These are phyloP conservation scores for Cydia splendana DNA, from an alignment of 1,140 invertebrate species.

Conservation along the genomic window DNA sequence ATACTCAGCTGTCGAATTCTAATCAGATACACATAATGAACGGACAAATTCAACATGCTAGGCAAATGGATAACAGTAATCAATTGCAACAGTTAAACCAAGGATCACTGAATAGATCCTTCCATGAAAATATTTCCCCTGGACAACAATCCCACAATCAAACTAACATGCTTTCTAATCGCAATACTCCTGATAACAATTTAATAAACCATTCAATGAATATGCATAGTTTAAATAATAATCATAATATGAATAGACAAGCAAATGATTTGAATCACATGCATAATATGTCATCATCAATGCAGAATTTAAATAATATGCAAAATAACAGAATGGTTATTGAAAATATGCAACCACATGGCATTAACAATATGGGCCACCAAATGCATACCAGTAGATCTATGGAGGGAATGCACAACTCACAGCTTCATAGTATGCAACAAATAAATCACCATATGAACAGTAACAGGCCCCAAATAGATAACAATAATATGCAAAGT, in stretches of 20 bases:
- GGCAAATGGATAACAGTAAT: slow-evolving; percentile 58
- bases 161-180: slow-evolving; percentile 60
- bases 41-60: slow-evolving; percentile 72
- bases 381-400: slow-evolving; percentile 69
- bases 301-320: slow-evolving; percentile 69
- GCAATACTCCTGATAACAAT: slow-evolving; percentile 63
- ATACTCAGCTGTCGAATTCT: slow-evolving; percentile 52
- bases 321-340: slow-evolving; percentile 75
- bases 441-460: slow-evolving; percentile 71
- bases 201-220: slow-evolving; percentile 68
- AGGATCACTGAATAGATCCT: slow-evolving; percentile 57
- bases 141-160: slow-evolving; percentile 62
- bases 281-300: slow-evolving; percentile 68
- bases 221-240: slow-evolving; percentile 65
- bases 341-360: slow-evolving; percentile 69
- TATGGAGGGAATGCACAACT: slow-evolving; percentile 69
- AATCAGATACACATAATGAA: slow-evolving; percentile 76
- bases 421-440: slow-evolving; percentile 70
- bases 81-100: slow-evolving; percentile 68
- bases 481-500: slow-evolving; percentile 65
- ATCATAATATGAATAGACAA: slow-evolving; percentile 61
- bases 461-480: slow-evolving; percentile 59
- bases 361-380: slow-evolving; percentile 63
- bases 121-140: slow-evolving; percentile 67
- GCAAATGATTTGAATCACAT: slow-evolving; percentile 71